These are phyloP conservation scores for Rutilus rutilus DNA, from an alignment of 2,113 vertebrate species.

Conservation along the genomic window DNA sequence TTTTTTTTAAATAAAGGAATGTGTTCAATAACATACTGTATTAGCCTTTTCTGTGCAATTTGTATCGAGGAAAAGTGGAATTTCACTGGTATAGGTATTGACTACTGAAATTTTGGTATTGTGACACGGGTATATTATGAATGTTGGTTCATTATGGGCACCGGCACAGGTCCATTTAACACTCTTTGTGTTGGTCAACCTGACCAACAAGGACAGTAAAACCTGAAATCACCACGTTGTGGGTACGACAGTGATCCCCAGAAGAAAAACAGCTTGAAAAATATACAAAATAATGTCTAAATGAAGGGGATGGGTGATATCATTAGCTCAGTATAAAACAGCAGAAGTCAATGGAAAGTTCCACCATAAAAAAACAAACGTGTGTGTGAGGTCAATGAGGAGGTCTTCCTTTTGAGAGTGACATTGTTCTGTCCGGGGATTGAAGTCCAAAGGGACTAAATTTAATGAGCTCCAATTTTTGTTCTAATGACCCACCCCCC, in stretches of 20 bases:
- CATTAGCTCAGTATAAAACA: neutral
- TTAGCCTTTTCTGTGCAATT: no score
- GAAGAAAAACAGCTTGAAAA: neutral
- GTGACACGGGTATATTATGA: neutral
- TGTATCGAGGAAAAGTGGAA: no score
- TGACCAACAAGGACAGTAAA: neutral
- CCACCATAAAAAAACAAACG: neutral
- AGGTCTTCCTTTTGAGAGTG: conserved; percentile 29
- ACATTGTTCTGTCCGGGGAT: neutral
- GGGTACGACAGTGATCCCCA: neutral
- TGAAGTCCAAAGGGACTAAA: conserved; percentile 27
- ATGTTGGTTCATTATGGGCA: neutral
- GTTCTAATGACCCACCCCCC: conserved; percentile 59
- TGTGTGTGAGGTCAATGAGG: conserved; percentile 63
- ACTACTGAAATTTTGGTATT: no score
- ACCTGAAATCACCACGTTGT: neutral
- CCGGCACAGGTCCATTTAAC: neutral
- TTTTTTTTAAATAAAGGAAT: no score
- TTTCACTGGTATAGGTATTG: no score
- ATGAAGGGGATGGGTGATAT: conserved; percentile 55
- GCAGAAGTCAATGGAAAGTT: no score
- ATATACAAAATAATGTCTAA: neutral
- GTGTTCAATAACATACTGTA: no score
- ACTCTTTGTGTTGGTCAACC: neutral
- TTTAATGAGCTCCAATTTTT: conserved; percentile 46